These are phyloP conservation scores for Biston betularia DNA, from an alignment of 2,888 invertebrate species.

Conservation along the genomic window DNA sequence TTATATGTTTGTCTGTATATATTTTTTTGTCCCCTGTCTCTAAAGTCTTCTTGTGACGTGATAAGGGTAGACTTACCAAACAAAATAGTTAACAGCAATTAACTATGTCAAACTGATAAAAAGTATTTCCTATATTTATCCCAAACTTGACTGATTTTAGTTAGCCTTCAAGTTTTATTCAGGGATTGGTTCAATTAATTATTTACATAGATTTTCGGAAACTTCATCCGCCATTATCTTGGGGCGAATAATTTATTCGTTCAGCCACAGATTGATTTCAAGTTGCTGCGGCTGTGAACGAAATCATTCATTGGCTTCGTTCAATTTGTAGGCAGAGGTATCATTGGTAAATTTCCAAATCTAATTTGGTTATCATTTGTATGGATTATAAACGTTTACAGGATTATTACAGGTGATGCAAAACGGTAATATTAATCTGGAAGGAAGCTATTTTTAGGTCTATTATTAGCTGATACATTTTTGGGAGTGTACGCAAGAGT, in stretches of 20 bases:
- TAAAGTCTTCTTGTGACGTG: no score
- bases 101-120: slow-evolving; percentile 1
- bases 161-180: slow-evolving; percentile 24
- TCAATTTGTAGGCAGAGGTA: slow-evolving; percentile 45
- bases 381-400: slow-evolving; percentile 27
- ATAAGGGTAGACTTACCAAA: neutral
- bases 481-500: no score
- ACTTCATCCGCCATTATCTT: slow-evolving; percentile 24
- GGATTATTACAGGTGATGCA: slow-evolving; percentile 1
- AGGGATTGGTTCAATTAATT: slow-evolving; percentile 25
- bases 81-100: neutral
- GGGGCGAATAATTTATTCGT: slow-evolving; percentile 30
- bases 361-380: slow-evolving; percentile 22
- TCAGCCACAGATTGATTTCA: slow-evolving; percentile 14
- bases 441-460: no score
- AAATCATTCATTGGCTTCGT: slow-evolving; percentile 40
- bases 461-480: no score
- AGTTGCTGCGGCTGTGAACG: slow-evolving; percentile 22
- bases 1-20: no score
- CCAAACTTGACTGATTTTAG: slow-evolving; percentile 14
- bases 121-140: slow-evolving; percentile 9
- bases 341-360: slow-evolving; percentile 51
- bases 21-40: no score
- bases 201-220: slow-evolving; percentile 28
- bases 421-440: no score